Base-by-base conservation (phyloP, 2,888 invertebrate species). In the Ferrisia virgata region DNA sequence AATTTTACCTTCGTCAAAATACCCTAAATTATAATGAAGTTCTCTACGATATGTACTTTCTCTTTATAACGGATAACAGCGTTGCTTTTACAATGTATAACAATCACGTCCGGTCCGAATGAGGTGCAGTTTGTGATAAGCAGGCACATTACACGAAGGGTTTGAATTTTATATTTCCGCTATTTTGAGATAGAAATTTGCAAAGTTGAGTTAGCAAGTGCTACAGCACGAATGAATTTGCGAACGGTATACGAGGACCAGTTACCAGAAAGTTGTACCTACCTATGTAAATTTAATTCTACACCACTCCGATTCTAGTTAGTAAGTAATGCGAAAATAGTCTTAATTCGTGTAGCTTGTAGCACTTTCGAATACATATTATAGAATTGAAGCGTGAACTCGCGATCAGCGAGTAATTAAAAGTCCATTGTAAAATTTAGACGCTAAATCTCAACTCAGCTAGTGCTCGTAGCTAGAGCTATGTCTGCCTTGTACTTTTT, bases 1-100 rank as follows among this genome's bases (percentile, higher is more conserved):
- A 76, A 76, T 76, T 76, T 76, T 76, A 76, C 72, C 72, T 76
- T 76, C 72, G 72, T 76, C 72, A 76, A 76, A 64, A 76, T 76
- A 76, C 72, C 72, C 36, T 76, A 76, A 76, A 76, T 76, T 76
- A 76, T 76, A 76, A 76, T 36, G 72, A 76, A 76, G 36, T 76
- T 76, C 72, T 76, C 36, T 11, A 36, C 36, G 36, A 36, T 76
- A 76, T 33, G 33, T 28, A 76, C 36, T 76, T 76, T 76, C 72
- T 76, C 72, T 76, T 76, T 76, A 76, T 36, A 36, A 36, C 72
- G 72, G 72, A 76, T 76, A 76, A 76, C 33, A 36, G 72, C 72
- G 6, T 11, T 36, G 72, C 72, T 76, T 76, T 76, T 33, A 33
- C 36, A 76, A 36, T 76, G 72, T 76, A 76, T 76, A 76, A 76